Evolutionary conservation across 2,113 vertebrate genomes (phyloP), one percentile per base, ranked within the genome.

Genomic region (Melospiza georgiana): DNA sequence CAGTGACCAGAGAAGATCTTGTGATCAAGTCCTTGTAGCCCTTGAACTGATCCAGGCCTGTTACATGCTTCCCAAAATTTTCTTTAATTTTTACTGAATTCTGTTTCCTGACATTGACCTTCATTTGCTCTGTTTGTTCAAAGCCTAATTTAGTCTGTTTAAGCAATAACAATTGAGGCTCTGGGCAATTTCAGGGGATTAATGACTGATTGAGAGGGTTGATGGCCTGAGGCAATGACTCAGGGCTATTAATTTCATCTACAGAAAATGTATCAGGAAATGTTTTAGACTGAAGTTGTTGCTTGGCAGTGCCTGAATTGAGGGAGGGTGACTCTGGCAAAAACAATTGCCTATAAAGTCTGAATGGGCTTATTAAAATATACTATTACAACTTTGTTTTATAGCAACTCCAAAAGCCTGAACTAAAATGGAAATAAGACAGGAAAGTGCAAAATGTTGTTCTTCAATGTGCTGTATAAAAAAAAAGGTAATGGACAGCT

Each of bases 71-170:
- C 57, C 54, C 39, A 80, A 76, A 59, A 59, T 87, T 80, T 94
- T 93, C 65, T 69, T 88, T 84, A 49, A 62, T 84, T 87, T 67
- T 86, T 37, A 35, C 22, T 28, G 25, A 63, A 75, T 85, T 91
- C 8, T 72, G 5, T 87, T 93, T 94, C 28, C 33, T 87, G n/a
- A 71, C 49, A 61, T 6, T 92, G 79, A 93, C 87, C 67, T 96
- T 97, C 87, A 78, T 87, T 96, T 96, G 68, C 46, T 79, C 67
- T 87, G 68, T 90, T 97, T 95, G 78, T 90, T 94, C 37, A 65
- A 58, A 93, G 92, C 57, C 16, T 66, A 65, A 94, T 89, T 96
- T 82, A 88, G 51, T 75, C 44, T 86, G 22, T 86, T 85, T 74
- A 84, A 92, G 75, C 69, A 73, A 46, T 94, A 92, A 82, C 58